These are phyloP conservation scores for Helleia helle DNA, from an alignment of 2,888 invertebrate genomes.

Conservation along the genomic window DNA sequence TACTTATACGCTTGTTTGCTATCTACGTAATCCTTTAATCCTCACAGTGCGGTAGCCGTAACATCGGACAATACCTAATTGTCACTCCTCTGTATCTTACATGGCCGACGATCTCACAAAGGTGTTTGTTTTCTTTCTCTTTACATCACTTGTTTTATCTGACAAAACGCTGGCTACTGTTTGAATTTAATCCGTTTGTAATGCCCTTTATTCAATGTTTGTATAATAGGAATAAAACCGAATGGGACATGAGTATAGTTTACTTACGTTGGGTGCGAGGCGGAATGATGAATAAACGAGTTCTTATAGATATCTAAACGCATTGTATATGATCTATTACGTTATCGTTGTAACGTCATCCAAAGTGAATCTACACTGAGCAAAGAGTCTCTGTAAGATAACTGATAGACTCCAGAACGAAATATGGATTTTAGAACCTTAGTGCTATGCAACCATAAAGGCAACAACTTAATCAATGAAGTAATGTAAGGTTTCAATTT, in stretches of 20 bases:
- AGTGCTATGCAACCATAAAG: too few relatives aligned
- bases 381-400: too few relatives aligned
- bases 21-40: conserved; percentile 58
- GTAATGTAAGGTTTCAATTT: too few relatives aligned
- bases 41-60: conserved; percentile 47
- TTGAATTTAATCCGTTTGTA: conserved; percentile 66
- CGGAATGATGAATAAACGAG: too few relatives aligned
- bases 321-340: too few relatives aligned
- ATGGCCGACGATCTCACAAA: conserved; percentile 40
- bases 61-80: conserved; percentile 43
- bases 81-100: conserved; percentile 37
- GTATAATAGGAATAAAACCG: conserved; percentile 37
- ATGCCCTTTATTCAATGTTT: conserved; percentile 49
- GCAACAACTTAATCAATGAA: too few relatives aligned
- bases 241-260: conserved; percentile 14
- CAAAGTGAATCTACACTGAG: too few relatives aligned
- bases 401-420: too few relatives aligned
- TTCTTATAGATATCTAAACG: too few relatives aligned
- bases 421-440: too few relatives aligned
- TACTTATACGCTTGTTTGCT: conserved; percentile 48
- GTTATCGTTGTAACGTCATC: too few relatives aligned
- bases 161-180: conserved; percentile 51
- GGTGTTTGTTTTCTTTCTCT: conserved; percentile 57
- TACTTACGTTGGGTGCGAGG: too few relatives aligned
- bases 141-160: conserved; percentile 59